Percentiles rank a stretch among this genome's conserved stretches.
phyloP scores from a whole-genome alignment of 2,888 invertebrate species.

The Rhagonycha lutea region DNA sequence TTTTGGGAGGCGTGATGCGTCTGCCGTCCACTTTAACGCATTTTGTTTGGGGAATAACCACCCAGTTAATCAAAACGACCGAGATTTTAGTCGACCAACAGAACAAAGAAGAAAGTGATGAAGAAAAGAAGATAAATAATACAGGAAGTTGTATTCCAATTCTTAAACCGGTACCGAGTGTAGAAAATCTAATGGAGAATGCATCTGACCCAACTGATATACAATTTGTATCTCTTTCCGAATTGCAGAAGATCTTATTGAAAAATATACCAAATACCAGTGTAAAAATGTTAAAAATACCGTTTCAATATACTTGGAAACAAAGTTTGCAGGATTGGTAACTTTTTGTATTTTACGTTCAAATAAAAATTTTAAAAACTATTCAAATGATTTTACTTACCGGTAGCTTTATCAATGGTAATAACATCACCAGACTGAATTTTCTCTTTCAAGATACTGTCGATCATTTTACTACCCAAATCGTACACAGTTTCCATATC shows the following conservation, averaged over 20 bases:
- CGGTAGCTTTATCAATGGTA: conserved; percentile 98
- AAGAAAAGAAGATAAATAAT: conserved; percentile 49
- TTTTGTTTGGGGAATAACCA: conserved; percentile 83
- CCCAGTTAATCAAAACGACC: conserved; percentile 79
- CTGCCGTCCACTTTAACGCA: conserved; percentile 68
- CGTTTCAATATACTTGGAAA: conserved; percentile 82
- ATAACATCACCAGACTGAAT: conserved; percentile 96
- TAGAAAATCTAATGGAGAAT: conserved; percentile 64
- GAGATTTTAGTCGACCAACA: conserved; percentile 83
- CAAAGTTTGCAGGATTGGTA: conserved; percentile 71
- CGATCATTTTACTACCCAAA: conserved; percentile 97
- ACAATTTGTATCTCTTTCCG: conserved; percentile 60
- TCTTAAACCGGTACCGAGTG: conserved; percentile 76
- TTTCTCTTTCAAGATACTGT: conserved; percentile 94
- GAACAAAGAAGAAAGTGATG: conserved; percentile 54
- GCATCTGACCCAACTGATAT: conserved; percentile 52
- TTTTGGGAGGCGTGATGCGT: conserved; percentile 59
- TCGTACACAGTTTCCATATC: conserved; percentile 99
- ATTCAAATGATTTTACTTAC: no score
- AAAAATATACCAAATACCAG: conserved; percentile 74
- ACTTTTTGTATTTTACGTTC: background rate
- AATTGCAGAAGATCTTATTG: conserved; percentile 72
- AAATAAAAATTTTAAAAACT: background rate
- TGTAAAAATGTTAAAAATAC: conserved; percentile 79
- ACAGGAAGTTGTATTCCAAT: conserved; percentile 76